Evolutionary conservation across 1,140 invertebrate genomes (phyloP).

Genomic region (Platyscapa corneri): DNA sequence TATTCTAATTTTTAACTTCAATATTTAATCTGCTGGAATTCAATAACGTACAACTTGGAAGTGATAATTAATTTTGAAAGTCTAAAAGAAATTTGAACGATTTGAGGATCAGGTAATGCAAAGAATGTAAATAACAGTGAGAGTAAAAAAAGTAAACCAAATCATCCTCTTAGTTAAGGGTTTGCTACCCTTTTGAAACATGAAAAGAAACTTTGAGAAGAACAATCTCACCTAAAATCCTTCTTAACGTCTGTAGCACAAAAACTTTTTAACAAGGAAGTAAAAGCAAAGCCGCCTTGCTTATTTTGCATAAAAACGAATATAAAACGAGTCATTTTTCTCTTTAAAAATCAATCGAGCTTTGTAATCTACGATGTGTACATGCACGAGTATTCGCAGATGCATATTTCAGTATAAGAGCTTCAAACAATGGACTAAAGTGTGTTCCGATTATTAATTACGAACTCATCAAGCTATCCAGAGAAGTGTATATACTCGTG

Average conservation of each 20-base stretch:
- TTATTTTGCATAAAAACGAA: neutral
- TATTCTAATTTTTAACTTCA: neutral
- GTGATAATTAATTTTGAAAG: neutral
- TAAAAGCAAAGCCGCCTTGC: conserved; percentile 21
- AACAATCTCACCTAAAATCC: conserved; percentile 55
- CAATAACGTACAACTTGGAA: neutral
- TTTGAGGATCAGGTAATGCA: neutral
- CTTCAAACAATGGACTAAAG: too few species aligned
- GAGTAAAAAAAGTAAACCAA: neutral
- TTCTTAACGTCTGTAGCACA: conserved; percentile 45
- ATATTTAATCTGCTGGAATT: neutral
- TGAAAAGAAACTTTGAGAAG: conserved; percentile 41
- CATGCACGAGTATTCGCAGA: neutral
- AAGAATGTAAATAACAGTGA: neutral
- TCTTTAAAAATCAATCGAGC: conserved; percentile 4
- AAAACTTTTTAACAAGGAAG: conserved; percentile 56
- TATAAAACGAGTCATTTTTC: conserved; percentile 34
- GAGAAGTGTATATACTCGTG: neutral
- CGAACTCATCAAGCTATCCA: too few species aligned
- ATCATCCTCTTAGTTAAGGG: conserved; percentile 5
- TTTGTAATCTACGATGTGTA: conserved; percentile 15
- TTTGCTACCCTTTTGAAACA: neutral
- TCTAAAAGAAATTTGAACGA: neutral
- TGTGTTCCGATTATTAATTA: too few species aligned
- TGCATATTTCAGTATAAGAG: too few species aligned